Evolutionary conservation across 2,113 vertebrate species (phyloP), one percentile per base, ranked within the genome.

Genomic region (Hiodon tergisus): DNA sequence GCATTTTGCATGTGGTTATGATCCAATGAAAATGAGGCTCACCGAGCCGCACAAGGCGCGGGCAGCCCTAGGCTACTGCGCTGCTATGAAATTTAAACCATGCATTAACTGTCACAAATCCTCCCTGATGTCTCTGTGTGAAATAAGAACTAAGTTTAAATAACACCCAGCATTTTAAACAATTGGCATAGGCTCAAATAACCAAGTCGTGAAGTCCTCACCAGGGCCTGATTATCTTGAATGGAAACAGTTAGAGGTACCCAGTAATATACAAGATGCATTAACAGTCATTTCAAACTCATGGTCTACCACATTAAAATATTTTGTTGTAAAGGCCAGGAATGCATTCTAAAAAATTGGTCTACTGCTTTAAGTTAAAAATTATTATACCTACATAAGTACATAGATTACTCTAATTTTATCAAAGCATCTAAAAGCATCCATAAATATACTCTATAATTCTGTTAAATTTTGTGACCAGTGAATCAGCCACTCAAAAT

Each of bases 21-120:
- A 80, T 77, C 81, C 83, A 85, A 85, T 85, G 78, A 85, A 79
- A 70, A 67, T 61, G 72, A 80, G 71, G 71, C 73, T 66, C 71
- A 82, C 80, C 84, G 81, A 88, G 86, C 88, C 87, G 88, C 89
- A 88, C 86, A 84, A 85, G 83, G 82, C 85, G 90, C 86, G 88
- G 85, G 87, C 78, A 84, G 83, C 83, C 84, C 81, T 77, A 82
- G 80, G 86, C 86, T 83, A 82, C 88, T 84, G 87, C 78, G 84
- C 86, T 83, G 83, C 83, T 85, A 86, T 86, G 85, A 86, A 88
- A 90, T 89, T 86, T 83, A 88, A 88, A 88, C 83, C 82, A 82
- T 81, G 82, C 80, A 83, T 87, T 89, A 60, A 9, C 54, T 50
- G 60, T 77, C 69, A 31, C 54, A 51, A 14, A 47, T 62, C 62